These are phyloP conservation scores for Lipophrys pholis DNA, from an alignment of 2,113 vertebrate genomes.

Conservation along the genomic window DNA sequence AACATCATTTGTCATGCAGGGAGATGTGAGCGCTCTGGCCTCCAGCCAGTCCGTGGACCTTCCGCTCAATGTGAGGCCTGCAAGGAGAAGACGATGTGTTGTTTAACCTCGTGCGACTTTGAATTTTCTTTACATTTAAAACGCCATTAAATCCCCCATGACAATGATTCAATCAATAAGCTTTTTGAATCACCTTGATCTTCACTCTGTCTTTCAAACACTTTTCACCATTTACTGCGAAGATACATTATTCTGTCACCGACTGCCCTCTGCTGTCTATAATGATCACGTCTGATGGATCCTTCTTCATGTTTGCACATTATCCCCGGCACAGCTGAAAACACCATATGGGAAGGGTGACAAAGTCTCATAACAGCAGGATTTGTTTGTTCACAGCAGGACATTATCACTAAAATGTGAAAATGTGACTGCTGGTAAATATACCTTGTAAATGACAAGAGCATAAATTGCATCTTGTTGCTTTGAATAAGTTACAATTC, in stretches of 20 bases:
- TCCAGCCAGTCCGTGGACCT: not conserved
- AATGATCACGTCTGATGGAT: conserved; percentile 1
- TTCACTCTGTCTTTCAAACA: no score
- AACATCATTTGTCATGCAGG: conserved; percentile 48
- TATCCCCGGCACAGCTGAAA: conserved; percentile 6
- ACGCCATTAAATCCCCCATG: not conserved
- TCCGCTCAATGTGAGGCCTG: not conserved
- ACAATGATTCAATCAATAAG: no score
- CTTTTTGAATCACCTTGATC: no score
- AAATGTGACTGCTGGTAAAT: conserved; percentile 1
- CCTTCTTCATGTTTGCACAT: conserved; percentile 19
- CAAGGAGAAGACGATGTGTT: not conserved
- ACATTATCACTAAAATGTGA: conserved; percentile 2
- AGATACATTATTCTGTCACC: conserved; percentile 1
- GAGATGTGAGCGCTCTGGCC: not conserved
- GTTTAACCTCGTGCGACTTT: not conserved
- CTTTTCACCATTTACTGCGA: no score
- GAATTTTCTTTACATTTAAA: conserved; percentile 9
- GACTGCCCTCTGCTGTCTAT: conserved; percentile 58
- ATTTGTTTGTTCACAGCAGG: not conserved
- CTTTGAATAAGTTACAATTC: not conserved
- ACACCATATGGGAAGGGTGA: conserved; percentile 16
- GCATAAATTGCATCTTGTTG: not conserved
- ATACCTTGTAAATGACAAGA: not conserved
- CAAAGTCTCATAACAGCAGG: not conserved